These are phyloP conservation scores for Phlogophora meticulosa DNA, from an alignment of 2,888 invertebrate genomes.

Conservation along the genomic window DNA sequence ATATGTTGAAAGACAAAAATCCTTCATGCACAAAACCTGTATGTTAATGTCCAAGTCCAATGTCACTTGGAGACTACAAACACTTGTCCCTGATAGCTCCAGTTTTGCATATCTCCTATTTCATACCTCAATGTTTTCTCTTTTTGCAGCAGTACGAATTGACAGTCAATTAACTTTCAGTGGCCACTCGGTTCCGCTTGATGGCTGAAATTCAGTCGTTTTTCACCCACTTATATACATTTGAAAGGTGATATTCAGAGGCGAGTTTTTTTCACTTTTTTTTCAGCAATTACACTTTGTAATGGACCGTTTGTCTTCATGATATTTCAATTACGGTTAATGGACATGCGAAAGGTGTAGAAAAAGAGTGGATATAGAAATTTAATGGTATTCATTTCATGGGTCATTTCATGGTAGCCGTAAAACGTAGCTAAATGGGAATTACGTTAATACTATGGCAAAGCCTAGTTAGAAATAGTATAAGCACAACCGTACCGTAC, in stretches of 20 bases:
- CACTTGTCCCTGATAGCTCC: neutral
- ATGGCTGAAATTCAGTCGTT: slow-evolving; percentile 36
- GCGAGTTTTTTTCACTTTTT: slow-evolving; percentile 14
- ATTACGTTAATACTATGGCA: too few relatives aligned
- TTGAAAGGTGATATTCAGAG: slow-evolving; percentile 37
- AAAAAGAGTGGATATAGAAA: neutral
- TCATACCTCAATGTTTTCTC: slow-evolving; percentile 10
- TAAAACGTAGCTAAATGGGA: neutral
- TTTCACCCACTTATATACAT: slow-evolving; percentile 25
- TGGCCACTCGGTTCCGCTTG: slow-evolving; percentile 28
- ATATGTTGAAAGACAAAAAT: neutral
- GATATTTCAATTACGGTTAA: slow-evolving; percentile 36
- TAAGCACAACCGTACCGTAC: too few relatives aligned
- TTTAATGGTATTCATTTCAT: slow-evolving; percentile 12
- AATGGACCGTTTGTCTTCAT: slow-evolving; percentile 42
- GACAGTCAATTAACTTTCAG: slow-evolving; percentile 65
- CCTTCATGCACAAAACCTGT: neutral
- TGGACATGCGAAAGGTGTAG: slow-evolving; percentile 3
- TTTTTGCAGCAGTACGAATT: slow-evolving; percentile 52
- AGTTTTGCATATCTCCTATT: slow-evolving; percentile 6
- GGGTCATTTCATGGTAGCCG: neutral
- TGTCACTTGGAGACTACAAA: neutral
- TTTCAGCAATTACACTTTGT: slow-evolving; percentile 20
- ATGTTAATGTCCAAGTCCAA: neutral
- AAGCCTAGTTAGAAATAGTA: too few relatives aligned